Base-by-base conservation (phyloP, 2,888 invertebrate genomes). In the Meiosimyza platycephala region DNA sequence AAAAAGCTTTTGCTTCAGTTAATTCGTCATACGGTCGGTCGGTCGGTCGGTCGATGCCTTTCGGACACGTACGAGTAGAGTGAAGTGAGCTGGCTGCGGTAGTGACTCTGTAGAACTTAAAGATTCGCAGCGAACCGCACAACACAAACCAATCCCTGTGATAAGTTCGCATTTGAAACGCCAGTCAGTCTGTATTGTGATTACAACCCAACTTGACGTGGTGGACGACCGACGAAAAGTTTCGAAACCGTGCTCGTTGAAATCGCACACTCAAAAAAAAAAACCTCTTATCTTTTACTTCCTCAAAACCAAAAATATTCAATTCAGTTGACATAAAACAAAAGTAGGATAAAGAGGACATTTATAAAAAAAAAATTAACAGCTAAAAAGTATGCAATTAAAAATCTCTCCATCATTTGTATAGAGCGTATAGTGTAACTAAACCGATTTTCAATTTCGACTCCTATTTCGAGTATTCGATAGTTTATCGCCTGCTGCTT, bases 141-240 rank as follows among this genome's bases (percentile, higher is more conserved):
- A 52, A 70, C 59, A 65, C 62, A 59, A 68, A 33, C 52, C 68
- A 67, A 50, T 68, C 64, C 64, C 69, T 66, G 66, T 72, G 71
- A 71, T 67, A 72, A 72, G 70, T 65, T 70, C 55, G 64, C 57
- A 55, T 47, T 47, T 33, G 51, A 40, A 40, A 18, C 64, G 64
- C 73, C 73, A 76, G 80, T 83, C 81, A 84, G 85, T 85, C 82
- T 82, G 81, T 84, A 84, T 84, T 83, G 83, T 84, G 83, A 84
- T 84, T 83, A 84, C 84, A 83, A 83, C 83, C 81, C 80, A 80
- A 83, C 79, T 80, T 83, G 85, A 84, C 84, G 85, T 84, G 79
- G 79, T 79, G 77, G 80, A 80, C 81, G 79, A 78, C 76, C 76
- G 80, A 79, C 80, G 79, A 78, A 76, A 76, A 79, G 75, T 78